Evolutionary conservation across 2,797 vertebrate species (phyloP).

Genomic region (Epinephelus malabaricus): DNA sequence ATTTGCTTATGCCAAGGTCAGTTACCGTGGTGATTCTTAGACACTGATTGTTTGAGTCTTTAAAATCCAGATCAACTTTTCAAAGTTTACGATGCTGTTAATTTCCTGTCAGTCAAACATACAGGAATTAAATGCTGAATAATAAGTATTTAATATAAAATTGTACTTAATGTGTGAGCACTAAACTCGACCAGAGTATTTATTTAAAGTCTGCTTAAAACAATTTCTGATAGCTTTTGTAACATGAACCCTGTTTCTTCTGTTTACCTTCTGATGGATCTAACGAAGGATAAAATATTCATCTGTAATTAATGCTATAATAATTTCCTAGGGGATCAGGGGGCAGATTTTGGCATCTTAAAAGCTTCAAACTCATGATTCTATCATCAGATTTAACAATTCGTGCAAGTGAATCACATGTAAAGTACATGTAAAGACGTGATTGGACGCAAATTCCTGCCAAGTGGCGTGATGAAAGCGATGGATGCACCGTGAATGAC

Average conservation of each 20-base stretch:
- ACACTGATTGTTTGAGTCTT: neutral
- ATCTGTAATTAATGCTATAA: no score
- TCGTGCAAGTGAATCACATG: no score
- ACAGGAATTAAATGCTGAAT: neutral
- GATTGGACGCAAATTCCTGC: no score
- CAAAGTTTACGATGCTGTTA: neutral
- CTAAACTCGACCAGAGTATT: neutral
- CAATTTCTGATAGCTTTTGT: neutral
- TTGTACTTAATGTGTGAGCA: neutral
- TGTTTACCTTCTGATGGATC: neutral
- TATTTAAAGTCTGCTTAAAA: neutral
- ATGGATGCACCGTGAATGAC: no score
- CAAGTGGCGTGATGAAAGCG: no score
- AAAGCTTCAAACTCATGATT: no score
- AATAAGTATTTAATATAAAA: neutral
- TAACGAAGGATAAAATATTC: neutral
- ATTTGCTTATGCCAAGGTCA: constrained; percentile 32
- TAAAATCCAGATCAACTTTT: constrained; percentile 7
- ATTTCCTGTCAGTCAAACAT: constrained; percentile 1
- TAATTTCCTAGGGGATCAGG: neutral
- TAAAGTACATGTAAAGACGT: no score
- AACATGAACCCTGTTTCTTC: neutral
- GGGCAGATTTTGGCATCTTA: neutral
- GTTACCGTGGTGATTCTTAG: neutral
- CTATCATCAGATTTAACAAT: no score